Base-by-base conservation (phyloP, 1,140 invertebrate species). In the Daktulosphaira vitifoliae region DNA sequence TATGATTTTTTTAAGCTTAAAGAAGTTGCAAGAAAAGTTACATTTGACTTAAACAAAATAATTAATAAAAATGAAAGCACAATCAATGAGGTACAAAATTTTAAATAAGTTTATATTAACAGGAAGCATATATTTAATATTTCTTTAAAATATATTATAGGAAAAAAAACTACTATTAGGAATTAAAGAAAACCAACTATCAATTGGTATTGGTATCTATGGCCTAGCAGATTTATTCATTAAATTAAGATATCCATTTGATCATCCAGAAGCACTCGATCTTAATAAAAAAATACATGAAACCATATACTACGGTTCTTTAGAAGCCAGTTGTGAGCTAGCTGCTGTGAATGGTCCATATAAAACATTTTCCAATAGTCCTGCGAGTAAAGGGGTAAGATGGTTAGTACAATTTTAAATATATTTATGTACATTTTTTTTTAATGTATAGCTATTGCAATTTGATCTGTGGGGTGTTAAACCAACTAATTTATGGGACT, bases 51-150 rank as follows among this genome's bases (percentile, higher is more conserved):
- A 39, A 98, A 99, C 76, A 96, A 92, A 79, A 90, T 99, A 39
- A 99, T 99, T 66, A 95, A 99, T 72, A 81, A 96, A 5, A 99
- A 98, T 76, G 95, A 82, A 74, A 98, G 99, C 76, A 96, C 96
- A 1, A 79, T 98, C 18, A 81, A 83, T 18, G 90, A 98, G 79
- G 89, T 92, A 48, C 81, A 69, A 54, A 20, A 9, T 44, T 18
- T 7, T 15, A 33, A 18, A 11, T 22, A 23, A 15, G 2, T 5
- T 33, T 33, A 11, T 33, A 33, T 33, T 33, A 5, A 6, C 11
- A 33, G n/a, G n/a, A n/a, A n/a, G 29, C 11, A 11, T 33, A 6
- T 11, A 33, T 33, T 33, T 33, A 33, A 20, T 22, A 29, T 26
- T 33, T 29, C 18, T 44, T n/a, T 42, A 42, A 4, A 20, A 39